Evolutionary conservation across 2,113 vertebrate genomes (phyloP).

Genomic region (Echinops telfairi): DNA sequence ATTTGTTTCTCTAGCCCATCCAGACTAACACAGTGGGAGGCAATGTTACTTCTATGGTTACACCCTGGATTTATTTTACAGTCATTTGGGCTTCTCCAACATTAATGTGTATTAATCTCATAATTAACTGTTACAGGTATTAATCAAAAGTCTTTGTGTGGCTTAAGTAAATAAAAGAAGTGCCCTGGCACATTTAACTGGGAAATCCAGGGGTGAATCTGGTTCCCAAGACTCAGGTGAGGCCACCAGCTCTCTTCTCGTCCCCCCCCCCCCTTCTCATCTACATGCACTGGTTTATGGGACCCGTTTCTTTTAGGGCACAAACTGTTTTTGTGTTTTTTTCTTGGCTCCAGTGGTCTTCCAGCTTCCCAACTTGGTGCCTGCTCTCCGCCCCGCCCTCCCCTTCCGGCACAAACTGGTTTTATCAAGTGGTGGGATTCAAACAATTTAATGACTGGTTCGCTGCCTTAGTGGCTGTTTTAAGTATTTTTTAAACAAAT

Average conservation of each 20-base stretch:
- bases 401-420: background rate
- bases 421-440: background rate
- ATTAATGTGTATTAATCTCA: background rate
- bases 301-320: background rate
- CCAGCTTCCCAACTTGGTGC: too few species aligned
- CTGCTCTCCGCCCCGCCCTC: too few species aligned
- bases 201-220: background rate
- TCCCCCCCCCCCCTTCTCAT: too few species aligned
- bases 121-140: background rate
- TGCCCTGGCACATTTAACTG: background rate
- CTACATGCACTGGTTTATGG: background rate
- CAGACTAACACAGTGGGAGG: background rate
- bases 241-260: background rate
- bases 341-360: too few species aligned
- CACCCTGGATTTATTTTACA: background rate
- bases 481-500: too few species aligned
- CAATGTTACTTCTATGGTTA: conserved; percentile 15
- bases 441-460: too few species aligned
- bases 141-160: background rate
- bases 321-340: too few species aligned
- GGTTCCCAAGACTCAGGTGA: background rate
- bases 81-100: background rate
- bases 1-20: too few species aligned
- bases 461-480: too few species aligned
- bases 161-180: conserved; percentile 11